Percentiles rank a stretch among this genome's conserved stretches.
Evolutionary conservation across 2,797 vertebrate species (phyloP).

Genomic region (Rhinella marina): DNA sequence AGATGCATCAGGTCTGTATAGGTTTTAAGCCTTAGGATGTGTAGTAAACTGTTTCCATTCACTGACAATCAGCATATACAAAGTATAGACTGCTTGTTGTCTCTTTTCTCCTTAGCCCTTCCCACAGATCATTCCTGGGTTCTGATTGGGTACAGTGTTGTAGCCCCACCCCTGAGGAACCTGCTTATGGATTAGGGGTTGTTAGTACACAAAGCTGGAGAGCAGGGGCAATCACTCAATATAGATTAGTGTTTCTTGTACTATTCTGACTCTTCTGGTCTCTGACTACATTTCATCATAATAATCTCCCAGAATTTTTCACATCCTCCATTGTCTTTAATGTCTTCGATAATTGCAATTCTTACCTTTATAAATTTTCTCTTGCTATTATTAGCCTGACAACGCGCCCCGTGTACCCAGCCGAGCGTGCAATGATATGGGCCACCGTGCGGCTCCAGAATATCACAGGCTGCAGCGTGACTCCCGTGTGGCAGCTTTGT

Average conservation of each 20-base stretch:
- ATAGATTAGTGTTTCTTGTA: neutral
- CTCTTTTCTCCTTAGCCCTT: neutral
- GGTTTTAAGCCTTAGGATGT: no score
- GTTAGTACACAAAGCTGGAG: neutral
- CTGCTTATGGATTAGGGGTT: neutral
- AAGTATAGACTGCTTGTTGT: neutral
- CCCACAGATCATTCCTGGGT: neutral
- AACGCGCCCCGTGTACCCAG: neutral
- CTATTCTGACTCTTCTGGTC: neutral
- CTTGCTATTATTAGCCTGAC: slow-evolving; percentile 25
- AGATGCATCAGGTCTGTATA: no score
- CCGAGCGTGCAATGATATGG: neutral
- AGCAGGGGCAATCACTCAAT: neutral
- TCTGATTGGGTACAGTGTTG: no score
- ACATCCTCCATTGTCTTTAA: neutral
- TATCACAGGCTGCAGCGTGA: neutral
- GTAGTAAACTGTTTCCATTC: no score
- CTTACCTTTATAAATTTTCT: neutral
- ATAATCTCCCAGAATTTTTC: neutral
- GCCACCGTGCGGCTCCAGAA: neutral
- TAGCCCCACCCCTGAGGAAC: neutral
- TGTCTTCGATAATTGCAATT: neutral
- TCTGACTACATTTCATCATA: neutral
- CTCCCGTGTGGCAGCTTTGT: neutral
- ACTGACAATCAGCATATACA: no score